Evolutionary conservation across 2,888 invertebrate genomes (phyloP).

Genomic region (Caenorhabditis virilis): DNA sequence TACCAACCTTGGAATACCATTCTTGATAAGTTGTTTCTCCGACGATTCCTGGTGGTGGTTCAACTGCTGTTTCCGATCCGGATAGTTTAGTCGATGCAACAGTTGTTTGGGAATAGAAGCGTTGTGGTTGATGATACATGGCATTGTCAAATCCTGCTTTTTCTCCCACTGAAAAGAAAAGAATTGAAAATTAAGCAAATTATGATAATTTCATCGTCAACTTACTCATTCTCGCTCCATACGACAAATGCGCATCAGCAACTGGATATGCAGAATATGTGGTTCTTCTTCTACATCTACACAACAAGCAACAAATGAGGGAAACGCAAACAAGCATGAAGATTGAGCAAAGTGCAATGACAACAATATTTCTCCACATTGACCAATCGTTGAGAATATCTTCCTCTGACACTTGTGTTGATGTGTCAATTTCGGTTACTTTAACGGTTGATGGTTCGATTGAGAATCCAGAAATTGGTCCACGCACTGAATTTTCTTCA

Average conservation of each 20-base stretch:
- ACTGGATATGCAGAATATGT: slow-evolving; percentile 49
- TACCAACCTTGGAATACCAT: slow-evolving; percentile 66
- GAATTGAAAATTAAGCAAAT: background rate
- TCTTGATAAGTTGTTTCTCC: slow-evolving; percentile 67
- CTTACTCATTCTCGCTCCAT: slow-evolving; percentile 44
- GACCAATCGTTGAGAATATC: slow-evolving; percentile 22
- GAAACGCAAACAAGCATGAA: slow-evolving; percentile 30
- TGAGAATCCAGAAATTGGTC: slow-evolving; percentile 40
- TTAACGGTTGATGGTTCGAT: slow-evolving; percentile 56
- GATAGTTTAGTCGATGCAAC: slow-evolving; percentile 41
- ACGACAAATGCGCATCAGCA: slow-evolving; percentile 39
- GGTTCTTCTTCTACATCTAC: slow-evolving; percentile 34
- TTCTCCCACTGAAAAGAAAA: slow-evolving; percentile 33
- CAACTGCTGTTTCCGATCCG: slow-evolving; percentile 21
- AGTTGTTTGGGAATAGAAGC: slow-evolving; percentile 51
- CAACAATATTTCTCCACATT: slow-evolving; percentile 33
- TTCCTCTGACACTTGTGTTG: slow-evolving; percentile 19
- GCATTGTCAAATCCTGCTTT: slow-evolving; percentile 56
- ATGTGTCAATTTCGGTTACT: slow-evolving; percentile 42
- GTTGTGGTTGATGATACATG: slow-evolving; percentile 43
- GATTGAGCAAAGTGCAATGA: slow-evolving; percentile 30
- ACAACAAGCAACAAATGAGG: slow-evolving; percentile 38
- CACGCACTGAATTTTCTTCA: slow-evolving; percentile 55
- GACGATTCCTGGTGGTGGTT: slow-evolving; percentile 53
- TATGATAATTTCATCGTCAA: background rate